Base-by-base conservation (phyloP, 1,140 invertebrate genomes). In the Globodera rostochiensis region DNA sequence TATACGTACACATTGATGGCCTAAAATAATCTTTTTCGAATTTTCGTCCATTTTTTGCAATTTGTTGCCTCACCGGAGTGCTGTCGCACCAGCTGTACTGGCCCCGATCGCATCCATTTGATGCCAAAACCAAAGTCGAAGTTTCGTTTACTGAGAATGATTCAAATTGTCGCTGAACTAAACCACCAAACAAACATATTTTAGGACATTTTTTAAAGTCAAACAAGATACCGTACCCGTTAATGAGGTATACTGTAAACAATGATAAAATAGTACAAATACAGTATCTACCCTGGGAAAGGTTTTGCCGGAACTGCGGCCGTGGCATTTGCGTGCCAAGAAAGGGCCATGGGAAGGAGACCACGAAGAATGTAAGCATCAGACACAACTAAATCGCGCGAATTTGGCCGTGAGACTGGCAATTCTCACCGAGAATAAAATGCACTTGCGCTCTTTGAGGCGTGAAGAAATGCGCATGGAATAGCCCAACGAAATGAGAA, bases 321-420 rank as follows among this genome's bases (percentile, higher is more conserved):
- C 47, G 25, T 13, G 78, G 66, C 50, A 82, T 73, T 83, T 8
- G 9, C 46, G 67, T 21, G 64, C 21, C 25, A 7, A 82, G 50
- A 76, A 82, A 82, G 6, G 81, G 81, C 53, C 69, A 82, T n/a
- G 81, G 81, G 60, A 74, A 82, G 11, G 81, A 82, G 6, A 50
- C 21, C 0, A 82, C 25, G 60, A 69, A 82, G 53, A 83, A 82
- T 11, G 25, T 15, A 4, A 82, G 70, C 78, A 82, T 66, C 11
- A 83, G 6, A 45, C n/a, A 45, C 11, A 82, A 36, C 57, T 64
- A 19, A 64, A 15, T 36, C 36, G 36, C 36, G 36, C 36, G 36
- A 36, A 36, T 36, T 36, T 36, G 36, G 36, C 36, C 36, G 2
- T 36, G 36, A 36, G 36, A 36, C 36, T 36, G 36, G 36, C 50